Evolutionary conservation across 2,113 vertebrate species (phyloP), one percentile per base, ranked within the genome.

Genomic region (Oryzias woworae): DNA sequence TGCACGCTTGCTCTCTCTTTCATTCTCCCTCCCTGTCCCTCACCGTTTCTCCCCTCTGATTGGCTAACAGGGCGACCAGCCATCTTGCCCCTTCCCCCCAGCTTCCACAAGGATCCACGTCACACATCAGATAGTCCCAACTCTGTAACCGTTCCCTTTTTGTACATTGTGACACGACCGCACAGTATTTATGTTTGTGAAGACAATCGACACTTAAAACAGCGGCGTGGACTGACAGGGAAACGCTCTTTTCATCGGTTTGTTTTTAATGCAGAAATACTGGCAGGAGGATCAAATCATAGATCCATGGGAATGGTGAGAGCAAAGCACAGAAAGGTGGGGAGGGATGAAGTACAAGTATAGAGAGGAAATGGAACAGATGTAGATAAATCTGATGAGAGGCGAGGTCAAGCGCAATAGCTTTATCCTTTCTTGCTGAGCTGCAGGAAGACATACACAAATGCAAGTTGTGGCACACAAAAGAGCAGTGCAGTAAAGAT

Each of bases 81-180:
- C 63, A 58, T 60, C 52, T 44, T 71, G 71, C 80, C 79, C 77
- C 73, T 58, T 75, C 71, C 81, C 82, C 71, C 69, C 75, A 82
- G 72, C 88, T 84, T 88, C 83, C 80, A 85, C 86, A 87, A 88
- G 28, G 72, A 73, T 83, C 72, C 52, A 83, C 67, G 80, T 88
- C 82, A 83, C 57, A 70, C 80, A 68, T 57, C 66, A 73, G 66
- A 80, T 60, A 83, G 70, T 81, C 73, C 73, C 72, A 50, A 73
- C 82, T 78, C 62, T 71, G 70, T 59, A 76, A 69, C 59, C 17
- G 60, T 65, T 3, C 47, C 65, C 57, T 78, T 44, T 69, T 73
- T 70, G 61, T 41, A 69, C 51, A 26, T 16, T 14, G 71, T 46
- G 53, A 31, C 75, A 53, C 26, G 48, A 44, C 58, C 50, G 18